These are phyloP conservation scores for Sepioteuthis lessoniana DNA, from an alignment of 2,888 invertebrate species.

Conservation along the genomic window DNA sequence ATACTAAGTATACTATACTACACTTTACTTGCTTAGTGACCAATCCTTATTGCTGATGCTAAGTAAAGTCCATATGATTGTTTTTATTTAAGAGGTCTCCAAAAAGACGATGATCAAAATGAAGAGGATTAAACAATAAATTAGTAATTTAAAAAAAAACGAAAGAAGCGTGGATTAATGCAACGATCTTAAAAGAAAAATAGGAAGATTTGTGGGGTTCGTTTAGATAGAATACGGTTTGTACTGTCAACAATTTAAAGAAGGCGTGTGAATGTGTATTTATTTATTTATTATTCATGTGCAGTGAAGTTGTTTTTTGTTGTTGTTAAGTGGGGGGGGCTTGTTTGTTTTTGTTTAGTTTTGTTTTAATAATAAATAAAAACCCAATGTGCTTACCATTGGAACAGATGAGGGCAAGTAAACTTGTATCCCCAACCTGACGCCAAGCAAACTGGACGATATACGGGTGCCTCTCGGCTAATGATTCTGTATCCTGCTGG, in stretches of 20 bases:
- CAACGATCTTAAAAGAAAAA: too few relatives aligned
- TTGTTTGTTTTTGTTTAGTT: too few relatives aligned
- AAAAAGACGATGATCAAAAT: neutral
- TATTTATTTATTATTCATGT: too few relatives aligned
- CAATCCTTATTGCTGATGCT: neutral
- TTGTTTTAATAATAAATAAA: neutral
- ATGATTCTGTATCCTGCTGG: slow-evolving; percentile 54
- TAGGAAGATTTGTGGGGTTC: too few relatives aligned
- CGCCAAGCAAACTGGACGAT: slow-evolving; percentile 61
- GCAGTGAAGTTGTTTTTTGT: too few relatives aligned
- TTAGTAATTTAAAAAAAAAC: neutral
- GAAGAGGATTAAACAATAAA: neutral
- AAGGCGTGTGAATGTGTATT: too few relatives aligned
- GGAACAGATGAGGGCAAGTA: slow-evolving; percentile 66
- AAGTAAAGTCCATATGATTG: neutral
- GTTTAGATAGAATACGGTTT: too few relatives aligned
- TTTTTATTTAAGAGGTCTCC: neutral
- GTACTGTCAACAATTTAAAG: too few relatives aligned
- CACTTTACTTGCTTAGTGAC: neutral
- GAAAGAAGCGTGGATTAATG: neutral
- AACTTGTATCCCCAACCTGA: slow-evolving; percentile 67
- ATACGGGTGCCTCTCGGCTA: slow-evolving; percentile 53
- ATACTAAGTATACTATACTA: too few relatives aligned
- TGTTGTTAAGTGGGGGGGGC: too few relatives aligned
- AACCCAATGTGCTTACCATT: slow-evolving; percentile 60